phyloP scores from a whole-genome alignment of 2,113 vertebrate species.

The Strix uralensis region DNA sequence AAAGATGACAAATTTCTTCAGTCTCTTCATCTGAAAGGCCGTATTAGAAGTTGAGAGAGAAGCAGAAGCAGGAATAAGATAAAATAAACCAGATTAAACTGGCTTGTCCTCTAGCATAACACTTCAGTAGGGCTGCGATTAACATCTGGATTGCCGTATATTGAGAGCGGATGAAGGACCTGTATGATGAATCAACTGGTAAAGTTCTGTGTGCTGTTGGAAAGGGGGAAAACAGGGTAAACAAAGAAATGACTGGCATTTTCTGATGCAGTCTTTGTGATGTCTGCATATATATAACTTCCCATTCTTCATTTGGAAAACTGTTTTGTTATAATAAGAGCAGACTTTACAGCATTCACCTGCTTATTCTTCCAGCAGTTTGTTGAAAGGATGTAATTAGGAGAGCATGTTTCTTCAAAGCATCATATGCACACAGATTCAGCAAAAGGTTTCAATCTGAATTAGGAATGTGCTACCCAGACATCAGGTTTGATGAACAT shows the following conservation, averaged over 20 bases:
- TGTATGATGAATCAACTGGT: not conserved
- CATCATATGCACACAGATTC: not conserved
- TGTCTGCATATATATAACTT: not conserved
- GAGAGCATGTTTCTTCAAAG: not conserved
- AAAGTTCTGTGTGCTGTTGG: not conserved
- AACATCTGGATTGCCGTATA: not conserved
- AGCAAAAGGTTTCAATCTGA: not conserved
- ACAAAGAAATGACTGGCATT: not conserved
- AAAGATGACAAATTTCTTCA: not conserved
- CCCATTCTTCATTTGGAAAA: not conserved
- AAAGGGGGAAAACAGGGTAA: not conserved
- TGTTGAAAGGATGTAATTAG: not conserved
- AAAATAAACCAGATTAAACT: not conserved
- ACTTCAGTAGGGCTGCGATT: not conserved
- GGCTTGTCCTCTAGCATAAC: not conserved
- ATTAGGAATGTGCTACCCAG: not conserved
- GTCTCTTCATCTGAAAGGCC: not conserved
- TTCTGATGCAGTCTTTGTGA: not conserved
- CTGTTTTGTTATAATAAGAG: not conserved
- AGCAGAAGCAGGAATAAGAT: not conserved
- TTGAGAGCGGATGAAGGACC: not conserved
- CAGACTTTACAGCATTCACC: not conserved
- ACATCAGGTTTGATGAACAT: not conserved
- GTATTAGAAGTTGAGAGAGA: not conserved
- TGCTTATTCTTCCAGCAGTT: constrained; percentile 13